Conservation (phyloP, 2,888 invertebrate genomes). For the Cantharis rustica region DNA sequence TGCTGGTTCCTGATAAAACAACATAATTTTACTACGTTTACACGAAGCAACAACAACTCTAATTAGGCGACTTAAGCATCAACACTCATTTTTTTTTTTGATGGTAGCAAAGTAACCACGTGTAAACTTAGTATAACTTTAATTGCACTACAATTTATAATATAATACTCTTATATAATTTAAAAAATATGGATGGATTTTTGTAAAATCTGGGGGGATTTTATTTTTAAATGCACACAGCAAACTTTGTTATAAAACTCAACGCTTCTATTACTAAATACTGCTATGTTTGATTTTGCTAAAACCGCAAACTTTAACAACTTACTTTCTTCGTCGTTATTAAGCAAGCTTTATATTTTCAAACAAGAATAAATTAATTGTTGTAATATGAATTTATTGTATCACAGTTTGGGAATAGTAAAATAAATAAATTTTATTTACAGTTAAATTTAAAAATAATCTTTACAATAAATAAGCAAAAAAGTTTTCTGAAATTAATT, state of each 20-base stretch:
- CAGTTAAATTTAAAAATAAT: neutral
- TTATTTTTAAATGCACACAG: conserved; percentile 20
- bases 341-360: conserved; percentile 1
- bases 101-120: conserved; percentile 30
- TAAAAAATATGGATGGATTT: conserved; percentile 10
- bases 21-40: conserved; percentile 42
- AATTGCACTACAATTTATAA: neutral
- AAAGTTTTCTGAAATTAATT: neutral
- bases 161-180: neutral
- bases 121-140: conserved; percentile 37
- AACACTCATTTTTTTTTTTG: neutral
- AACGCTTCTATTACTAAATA: conserved; percentile 1
- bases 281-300: conserved; percentile 17
- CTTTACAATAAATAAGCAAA: neutral
- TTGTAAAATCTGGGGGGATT: conserved; percentile 35
- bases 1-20: conserved; percentile 59
- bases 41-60: conserved; percentile 27
- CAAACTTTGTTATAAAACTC: conserved; percentile 33
- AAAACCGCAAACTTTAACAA: conserved; percentile 12
- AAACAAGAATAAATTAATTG: conserved; percentile 4
- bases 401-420: conserved; percentile 48
- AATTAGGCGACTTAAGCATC: conserved; percentile 3
- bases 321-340: conserved; percentile 9
- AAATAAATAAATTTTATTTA: conserved; percentile 11
- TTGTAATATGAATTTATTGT: conserved; percentile 41